A percentile compares a stretch with the other conserved stretches of the same genome.
phyloP scores from a whole-genome alignment of 2,797 vertebrate species.

The Myoxocephalus aenaeus region DNA sequence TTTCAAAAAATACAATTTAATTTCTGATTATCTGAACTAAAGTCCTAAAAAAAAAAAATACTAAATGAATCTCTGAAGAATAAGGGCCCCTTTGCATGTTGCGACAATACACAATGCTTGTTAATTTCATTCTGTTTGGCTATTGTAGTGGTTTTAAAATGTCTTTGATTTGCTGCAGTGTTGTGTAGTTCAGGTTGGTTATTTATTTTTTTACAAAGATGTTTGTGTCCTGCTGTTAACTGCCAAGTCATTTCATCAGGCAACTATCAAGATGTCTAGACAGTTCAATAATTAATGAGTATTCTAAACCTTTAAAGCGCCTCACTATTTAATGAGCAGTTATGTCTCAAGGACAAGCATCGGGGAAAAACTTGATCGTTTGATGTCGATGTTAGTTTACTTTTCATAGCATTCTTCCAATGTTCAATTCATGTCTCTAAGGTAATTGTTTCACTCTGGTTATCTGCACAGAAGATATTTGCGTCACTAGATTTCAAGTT shows the following conservation, averaged over 20 bases:
- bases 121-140: not conserved
- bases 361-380: slow-evolving; percentile 16
- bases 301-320: slow-evolving; percentile 74
- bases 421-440: not conserved
- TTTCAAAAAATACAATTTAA: not conserved
- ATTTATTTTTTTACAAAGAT: slow-evolving; percentile 26
- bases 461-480: not conserved
- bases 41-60: not conserved
- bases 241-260: slow-evolving; percentile 71
- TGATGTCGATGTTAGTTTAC: slow-evolving; percentile 16
- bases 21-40: not conserved
- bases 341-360: slow-evolving; percentile 57
- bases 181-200: slow-evolving; percentile 3
- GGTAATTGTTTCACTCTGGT: not conserved
- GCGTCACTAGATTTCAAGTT: not conserved
- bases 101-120: not conserved
- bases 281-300: slow-evolving; percentile 77
- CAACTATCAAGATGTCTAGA: slow-evolving; percentile 78
- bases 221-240: slow-evolving; percentile 58
- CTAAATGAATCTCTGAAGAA: not conserved
- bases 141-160: not conserved
- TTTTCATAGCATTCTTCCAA: not conserved
- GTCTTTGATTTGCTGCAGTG: slow-evolving; percentile 4
- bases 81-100: not conserved
- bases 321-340: slow-evolving; percentile 77